Base-by-base conservation (phyloP, 2,113 vertebrate genomes). In the Myotis brandtii region DNA sequence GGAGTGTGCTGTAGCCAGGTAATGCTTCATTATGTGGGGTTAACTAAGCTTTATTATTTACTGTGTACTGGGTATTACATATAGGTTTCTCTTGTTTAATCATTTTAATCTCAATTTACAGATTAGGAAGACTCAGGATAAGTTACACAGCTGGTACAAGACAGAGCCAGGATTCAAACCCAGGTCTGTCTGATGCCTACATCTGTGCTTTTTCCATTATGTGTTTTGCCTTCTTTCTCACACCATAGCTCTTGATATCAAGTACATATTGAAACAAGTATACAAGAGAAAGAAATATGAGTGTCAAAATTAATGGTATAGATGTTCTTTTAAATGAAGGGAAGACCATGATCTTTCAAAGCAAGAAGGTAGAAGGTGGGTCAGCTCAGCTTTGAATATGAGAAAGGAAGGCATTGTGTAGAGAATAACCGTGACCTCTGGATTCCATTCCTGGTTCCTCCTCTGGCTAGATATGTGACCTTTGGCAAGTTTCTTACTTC, bases 61-160 rank as follows among this genome's bases (percentile, higher is more conserved):
- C 32, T 76, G 4, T 84, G 73, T 89, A 37, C 20, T 89, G 59
- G 12, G 30, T 81, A 64, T 83, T 76, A 40, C 13, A 14, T 54
- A 3, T 43, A 54, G 9, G 14, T 79, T 93, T 89, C 56, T 93
- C 40, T 87, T 77, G 32, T 75, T 89, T 92, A 84, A 92, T 89
- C 40, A 46, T 92, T 92, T 96, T 92, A 95, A 90, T n/a, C 32
- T 93, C 84, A 70, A 18, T 70, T 95, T 92, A 72, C 30, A 92
- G 89, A 89, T 64, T 82, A 95, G 95, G 37, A 93, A 93, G 84
- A 76, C 12, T 30, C 23, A 70, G 76, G n/a, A 46, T 94, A 96
- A 97, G 48, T 96, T 80, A 79, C 27, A 82, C 16, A 90, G 34
- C 27, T 96, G 90, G 5, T 85, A 69, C 1, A 21, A 93, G 84